Conservation (phyloP, 2,113 vertebrate species). For the Tringa solitaria region DNA sequence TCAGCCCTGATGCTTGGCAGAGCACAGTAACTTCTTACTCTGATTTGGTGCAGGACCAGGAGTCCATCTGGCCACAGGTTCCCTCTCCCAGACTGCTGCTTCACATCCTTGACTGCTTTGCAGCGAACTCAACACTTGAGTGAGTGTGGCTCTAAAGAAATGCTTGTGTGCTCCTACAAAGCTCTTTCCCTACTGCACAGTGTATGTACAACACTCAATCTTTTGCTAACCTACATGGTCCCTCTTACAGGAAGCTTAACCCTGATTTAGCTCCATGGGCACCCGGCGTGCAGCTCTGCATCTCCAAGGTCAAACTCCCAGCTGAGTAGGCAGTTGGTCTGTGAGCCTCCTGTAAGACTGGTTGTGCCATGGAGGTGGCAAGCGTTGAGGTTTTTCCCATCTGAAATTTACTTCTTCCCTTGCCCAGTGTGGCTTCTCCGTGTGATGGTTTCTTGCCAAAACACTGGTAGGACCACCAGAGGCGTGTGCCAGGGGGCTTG, state of each 20-base stretch:
- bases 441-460: neutral
- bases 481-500: fast-evolving
- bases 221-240: fast-evolving
- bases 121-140: neutral
- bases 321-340: neutral
- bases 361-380: neutral
- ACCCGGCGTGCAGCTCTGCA: neutral
- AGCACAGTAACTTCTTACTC: neutral
- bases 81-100: neutral
- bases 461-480: fast-evolving
- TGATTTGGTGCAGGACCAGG: neutral
- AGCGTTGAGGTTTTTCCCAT: neutral
- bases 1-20: neutral
- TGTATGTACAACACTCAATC: neutral
- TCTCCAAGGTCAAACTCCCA: neutral
- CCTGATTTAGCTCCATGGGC: neutral
- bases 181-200: neutral
- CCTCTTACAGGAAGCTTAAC: neutral
- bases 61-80: neutral
- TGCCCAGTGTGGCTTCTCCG: neutral
- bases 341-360: neutral
- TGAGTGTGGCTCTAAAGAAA: neutral
- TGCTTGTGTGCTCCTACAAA: neutral
- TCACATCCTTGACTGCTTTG: fast-evolving
- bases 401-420: neutral